Percentiles rank a stretch among this genome's conserved stretches.
Conservation (phyloP, 2,888 invertebrate species). For the Gonocerus acuteangulatus region DNA sequence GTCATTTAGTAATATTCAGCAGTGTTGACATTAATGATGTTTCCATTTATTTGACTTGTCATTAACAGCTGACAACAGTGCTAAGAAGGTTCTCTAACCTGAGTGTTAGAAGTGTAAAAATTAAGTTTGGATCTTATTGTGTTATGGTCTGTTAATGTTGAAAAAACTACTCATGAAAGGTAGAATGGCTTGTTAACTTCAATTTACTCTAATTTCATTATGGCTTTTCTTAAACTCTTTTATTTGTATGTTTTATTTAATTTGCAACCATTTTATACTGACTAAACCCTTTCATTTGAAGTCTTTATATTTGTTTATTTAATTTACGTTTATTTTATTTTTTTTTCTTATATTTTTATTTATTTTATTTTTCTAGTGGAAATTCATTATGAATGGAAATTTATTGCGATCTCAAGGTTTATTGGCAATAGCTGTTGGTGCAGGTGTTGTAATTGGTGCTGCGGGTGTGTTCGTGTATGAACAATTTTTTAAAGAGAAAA, state of each 20-base stretch:
- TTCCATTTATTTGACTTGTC: too few relatives aligned
- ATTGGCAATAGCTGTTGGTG: constrained; percentile 39
- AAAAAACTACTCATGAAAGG: background rate
- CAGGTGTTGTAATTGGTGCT: constrained; percentile 40
- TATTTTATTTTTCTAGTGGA: background rate
- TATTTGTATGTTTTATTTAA: too few relatives aligned
- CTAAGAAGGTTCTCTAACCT: too few relatives aligned
- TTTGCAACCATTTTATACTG: too few relatives aligned
- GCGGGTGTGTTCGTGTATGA: constrained; percentile 40
- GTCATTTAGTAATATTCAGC: too few relatives aligned
- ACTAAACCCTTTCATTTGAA: too few relatives aligned
- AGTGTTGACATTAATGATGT: too few relatives aligned
- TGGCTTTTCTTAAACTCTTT: too few relatives aligned
- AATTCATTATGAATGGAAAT: constrained; percentile 26
- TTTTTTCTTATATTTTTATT: background rate
- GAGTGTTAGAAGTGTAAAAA: background rate
- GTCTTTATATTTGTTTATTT: too few relatives aligned
- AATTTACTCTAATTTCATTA: background rate
- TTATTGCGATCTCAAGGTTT: constrained; percentile 36
- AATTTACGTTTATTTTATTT: background rate
- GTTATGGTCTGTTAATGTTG: background rate
- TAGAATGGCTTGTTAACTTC: background rate
- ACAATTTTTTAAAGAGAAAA: constrained; percentile 38
- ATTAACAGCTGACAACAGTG: too few relatives aligned
- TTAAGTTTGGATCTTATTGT: too few relatives aligned